Base-by-base conservation (phyloP, 2,888 invertebrate species). In the Sphaeridia pumilis region DNA sequence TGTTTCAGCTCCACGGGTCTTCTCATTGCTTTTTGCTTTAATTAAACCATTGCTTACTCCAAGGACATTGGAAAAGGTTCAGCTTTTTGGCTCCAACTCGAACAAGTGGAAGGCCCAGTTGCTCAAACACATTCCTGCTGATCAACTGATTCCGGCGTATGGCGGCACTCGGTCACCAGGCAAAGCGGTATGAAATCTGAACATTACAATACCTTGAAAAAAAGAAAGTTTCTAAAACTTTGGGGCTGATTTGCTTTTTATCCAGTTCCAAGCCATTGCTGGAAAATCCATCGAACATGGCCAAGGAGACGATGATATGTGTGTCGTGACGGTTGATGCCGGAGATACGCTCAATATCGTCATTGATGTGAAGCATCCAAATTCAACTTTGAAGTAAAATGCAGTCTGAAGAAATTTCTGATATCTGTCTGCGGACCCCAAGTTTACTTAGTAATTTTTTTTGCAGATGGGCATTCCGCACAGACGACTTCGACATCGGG, bases 41-140 rank as follows among this genome's bases (percentile, higher is more conserved):
- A 50, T 58, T 10, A 58, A 58, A 14, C 58, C 58, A 20, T 43
- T 58, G 20, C 28, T 58, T n/a, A 52, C 58, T 2, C 52, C 51
- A 34, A 41, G 54, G 20, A 58, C 58, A 14, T 27, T 54, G 14
- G 58, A 46, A 3, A 58, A 58, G 47, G 47, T 58, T 14, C 46
- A 56, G 35, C 42, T 58, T 10, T 52, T 28, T 44, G 53, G 49
- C 1, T 43, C 52, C 24, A 56, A 54, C 25, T 14, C 56, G 12
- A 43, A 27, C 12, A 58, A 58, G 44, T 56, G 56, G 56, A 58
- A 52, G 34, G 20, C 48, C 10, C 52, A 35, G 3, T 25, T 58
- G 1, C 36, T 58, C 24, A 54, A 58, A 28, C 47, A 31, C 24
- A 54, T 58, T 26, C 54, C 56, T 25, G 54, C 58, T 1, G 58